Base-by-base conservation (phyloP, 2,888 invertebrate species). In the Phlogophora meticulosa region DNA sequence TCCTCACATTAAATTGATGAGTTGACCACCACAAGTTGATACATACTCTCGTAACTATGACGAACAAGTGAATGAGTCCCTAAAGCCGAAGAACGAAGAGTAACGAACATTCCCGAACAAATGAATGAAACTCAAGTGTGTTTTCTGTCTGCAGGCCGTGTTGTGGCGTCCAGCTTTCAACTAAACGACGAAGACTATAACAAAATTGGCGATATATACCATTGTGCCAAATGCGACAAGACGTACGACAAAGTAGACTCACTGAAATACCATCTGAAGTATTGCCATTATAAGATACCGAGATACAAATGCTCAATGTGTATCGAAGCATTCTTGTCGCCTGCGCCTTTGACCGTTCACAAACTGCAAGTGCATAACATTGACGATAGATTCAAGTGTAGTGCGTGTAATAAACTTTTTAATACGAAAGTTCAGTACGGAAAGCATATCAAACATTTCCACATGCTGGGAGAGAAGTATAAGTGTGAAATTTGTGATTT, bases 401-500 rank as follows among this genome's bases (percentile, higher is more conserved):
- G 91, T 61, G 92, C 92, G 0, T 94, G 94, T 78, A 89, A 88
- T n/a, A 87, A 87, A 2, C 72, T 60, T 0, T 94, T 92, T 63
- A 92, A 92, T 75, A 86, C 89, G 0, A 87, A 89, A 65, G 68
- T 84, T 0, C 91, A 90, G 42, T 60, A 93, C 0, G 53, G 77
- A 0, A 89, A 85, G 13, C 94, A 94, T 52, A 89, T 87, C 0
- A 90, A 92, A 53, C 88, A 82, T 17, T 94, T 89, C 32, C 94
- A 94, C 36, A 94, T 93, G 92, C 70, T 92, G 0, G 94, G 94
- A 0, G 87, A 88, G 68, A 89, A 86, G 49, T 83, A 86, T 22
- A 90, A 90, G 36, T 94, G 94, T 38, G 86, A 90, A 2, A 77
- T 84, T 2, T 94, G 94, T 55, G 93, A 94, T 0, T 94, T 90